phyloP scores from a whole-genome alignment of 2,113 vertebrate genomes.

The Sylvia atricapilla region DNA sequence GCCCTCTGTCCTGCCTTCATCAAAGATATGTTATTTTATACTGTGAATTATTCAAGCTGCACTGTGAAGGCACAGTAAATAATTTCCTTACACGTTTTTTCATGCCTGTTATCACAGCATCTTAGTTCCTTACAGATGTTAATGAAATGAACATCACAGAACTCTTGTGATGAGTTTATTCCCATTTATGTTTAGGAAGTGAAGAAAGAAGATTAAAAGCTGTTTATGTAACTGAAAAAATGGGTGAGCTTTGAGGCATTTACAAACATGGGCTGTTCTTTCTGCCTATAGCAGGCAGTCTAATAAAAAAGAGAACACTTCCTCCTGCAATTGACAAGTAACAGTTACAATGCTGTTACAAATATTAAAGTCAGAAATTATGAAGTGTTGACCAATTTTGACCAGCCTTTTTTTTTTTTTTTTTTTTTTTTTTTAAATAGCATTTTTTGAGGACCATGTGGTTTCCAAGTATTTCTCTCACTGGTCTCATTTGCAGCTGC shows the following conservation, averaged over 20 bases:
- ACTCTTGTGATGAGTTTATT: conserved; percentile 15
- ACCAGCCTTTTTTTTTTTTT: not conserved
- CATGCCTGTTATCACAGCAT: not conserved
- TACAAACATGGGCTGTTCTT: not conserved
- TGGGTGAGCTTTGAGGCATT: not conserved
- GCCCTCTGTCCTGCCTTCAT: not conserved
- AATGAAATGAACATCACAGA: conserved; percentile 20
- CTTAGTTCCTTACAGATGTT: conserved; percentile 4
- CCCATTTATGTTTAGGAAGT: not conserved
- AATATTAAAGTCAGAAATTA: conserved; percentile 12
- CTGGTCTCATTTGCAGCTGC: not conserved
- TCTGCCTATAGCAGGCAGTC: not conserved
- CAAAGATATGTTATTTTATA: not conserved
- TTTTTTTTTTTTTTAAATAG: not conserved
- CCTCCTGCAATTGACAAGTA: not conserved
- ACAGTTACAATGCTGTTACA: not conserved
- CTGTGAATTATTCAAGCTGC: not conserved
- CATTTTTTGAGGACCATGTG: not conserved
- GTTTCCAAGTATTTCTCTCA: not conserved
- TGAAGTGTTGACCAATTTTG: not conserved
- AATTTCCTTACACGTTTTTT: not conserved
- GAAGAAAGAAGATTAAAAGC: conserved; percentile 22
- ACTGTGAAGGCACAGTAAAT: not conserved
- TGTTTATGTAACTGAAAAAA: conserved; percentile 12
- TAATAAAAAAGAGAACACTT: not conserved